Evolutionary conservation across 1,140 invertebrate species (phyloP), one percentile per base, ranked within the genome.

Genomic region (Drosophila melanica): DNA sequence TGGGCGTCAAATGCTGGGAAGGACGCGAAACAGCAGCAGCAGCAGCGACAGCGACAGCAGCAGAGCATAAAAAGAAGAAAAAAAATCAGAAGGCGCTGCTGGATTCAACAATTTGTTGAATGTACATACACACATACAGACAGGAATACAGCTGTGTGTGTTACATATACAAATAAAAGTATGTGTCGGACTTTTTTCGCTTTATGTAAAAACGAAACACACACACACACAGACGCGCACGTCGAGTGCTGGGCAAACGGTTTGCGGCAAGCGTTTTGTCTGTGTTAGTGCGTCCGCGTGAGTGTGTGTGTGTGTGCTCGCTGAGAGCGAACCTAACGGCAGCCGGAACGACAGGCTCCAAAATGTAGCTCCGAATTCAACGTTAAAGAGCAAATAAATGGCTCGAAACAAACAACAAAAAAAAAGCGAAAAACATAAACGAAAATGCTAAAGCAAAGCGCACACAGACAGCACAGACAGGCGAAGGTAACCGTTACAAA

Each of bases 341-440:
- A 55, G 47, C 75, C 79, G 81, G 79, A 85, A 87, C 79, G 78
- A 63, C 27, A 58, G 48, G 51, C 54, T 67, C 30, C 70, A 82
- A 79, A 68, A 70, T 68, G 75, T 44, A 60, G 44, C 58, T 44
- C 14, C 37, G 60, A 47, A 55, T 39, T 12, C 57, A 63, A 37
- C 82, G 78, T 87, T 86, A 86, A 86, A 87, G 78, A 86, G 82
- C 81, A 87, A 86, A 86, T 87, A 86, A 86, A 86, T 86, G 82
- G 77, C 82, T 79, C 76, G 80, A 78, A 73, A 78, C 72, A 78
- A 81, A 76, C 78, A 71, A 78, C 81, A 66, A 59, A 63, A 71
- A 67, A 77, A 75, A 82, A 75, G 33, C 0, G 9, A 9, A 51
- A 75, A 81, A 69, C 75, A 67, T 72, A 81, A 62, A 59, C 67